Evolutionary conservation across 2,888 invertebrate genomes (phyloP), one percentile per base, ranked within the genome.

Genomic region (Drosophila putrida): DNA sequence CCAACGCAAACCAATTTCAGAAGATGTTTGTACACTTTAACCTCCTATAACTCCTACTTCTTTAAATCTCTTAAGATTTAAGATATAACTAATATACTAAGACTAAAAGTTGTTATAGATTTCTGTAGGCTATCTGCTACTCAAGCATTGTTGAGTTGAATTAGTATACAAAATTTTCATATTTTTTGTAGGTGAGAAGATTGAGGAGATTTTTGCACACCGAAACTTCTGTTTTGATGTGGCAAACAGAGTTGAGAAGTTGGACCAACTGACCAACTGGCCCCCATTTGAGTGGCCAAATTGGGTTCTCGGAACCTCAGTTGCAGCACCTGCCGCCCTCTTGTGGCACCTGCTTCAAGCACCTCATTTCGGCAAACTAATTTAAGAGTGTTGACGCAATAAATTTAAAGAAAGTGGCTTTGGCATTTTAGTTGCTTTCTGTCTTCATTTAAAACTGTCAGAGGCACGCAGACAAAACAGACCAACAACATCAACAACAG

Each of bases 371-470:
- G 55, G 51, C 54, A 63, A 82, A 80, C 75, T 69, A 72, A 75
- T 81, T 81, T 71, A 15, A 60, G 63, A 41, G 57, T 57, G 79
- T 82, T 88, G 85, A 87, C 82, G 82, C 82, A 88, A 82, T 88
- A 79, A 82, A 76, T 50, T 74, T 73, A 58, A 88, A 88, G 82
- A 82, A 82, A 82, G 82, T 82, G 79, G 77, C 82, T 38, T 36
- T 67, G 78, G 82, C 75, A 25, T 72, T 71, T 80, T 62, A 66
- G 76, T 81, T 82, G 75, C 66, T 71, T 71, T 72, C 53, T 15
- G 60, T 59, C 49, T 60, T 35, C 41, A 47, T 57, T 64, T 49
- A 35, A 54, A 41, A 33, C 38, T 41, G 54, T 63, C 39, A 35
- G 28, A 43, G 28, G 36, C 55, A 20, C 60, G 44, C 39, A 39